A percentile compares a stretch with the other conserved stretches of the same genome.
phyloP scores from a whole-genome alignment of 2,888 invertebrate species.

The Scaeva pyrastri region DNA sequence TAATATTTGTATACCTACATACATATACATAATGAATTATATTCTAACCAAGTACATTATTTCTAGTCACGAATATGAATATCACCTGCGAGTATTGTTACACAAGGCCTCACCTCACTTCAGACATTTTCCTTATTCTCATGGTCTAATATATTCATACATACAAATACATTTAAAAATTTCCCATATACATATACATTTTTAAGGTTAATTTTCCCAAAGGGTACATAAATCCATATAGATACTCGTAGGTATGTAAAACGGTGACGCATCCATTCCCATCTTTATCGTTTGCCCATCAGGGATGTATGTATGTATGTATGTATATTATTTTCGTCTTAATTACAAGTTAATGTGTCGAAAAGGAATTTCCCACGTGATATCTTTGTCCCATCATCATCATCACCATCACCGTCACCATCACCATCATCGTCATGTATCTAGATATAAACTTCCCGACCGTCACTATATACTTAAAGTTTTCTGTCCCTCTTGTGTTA shows the following conservation, averaged over 20 bases:
- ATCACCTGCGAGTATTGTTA: not conserved
- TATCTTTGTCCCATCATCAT: conserved; percentile 22
- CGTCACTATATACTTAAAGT: conserved; percentile 6
- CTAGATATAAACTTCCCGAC: too few relatives aligned
- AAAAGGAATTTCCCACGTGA: conserved; percentile 58
- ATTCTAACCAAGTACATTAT: too few relatives aligned
- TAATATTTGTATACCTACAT: too few relatives aligned
- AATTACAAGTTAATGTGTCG: conserved; percentile 69
- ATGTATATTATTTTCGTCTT: conserved; percentile 33
- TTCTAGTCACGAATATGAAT: too few relatives aligned
- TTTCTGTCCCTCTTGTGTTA: conserved; percentile 5
- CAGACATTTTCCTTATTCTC: not conserved
- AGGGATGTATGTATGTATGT: not conserved
- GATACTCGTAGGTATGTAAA: not conserved
- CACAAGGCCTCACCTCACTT: not conserved
- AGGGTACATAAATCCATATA: conserved; percentile 26
- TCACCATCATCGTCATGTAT: not conserved
- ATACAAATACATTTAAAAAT: too few relatives aligned
- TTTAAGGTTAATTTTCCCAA: conserved; percentile 16
- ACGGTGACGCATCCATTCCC: not conserved
- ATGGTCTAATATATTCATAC: not conserved
- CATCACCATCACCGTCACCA: conserved; percentile 25
- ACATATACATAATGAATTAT: not conserved
- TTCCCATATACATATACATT: not conserved
- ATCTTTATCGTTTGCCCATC: not conserved